Percentiles rank a stretch among this genome's conserved stretches.
Evolutionary conservation across 1,140 invertebrate species (phyloP).

Genomic region (Zaprionus davidi): DNA sequence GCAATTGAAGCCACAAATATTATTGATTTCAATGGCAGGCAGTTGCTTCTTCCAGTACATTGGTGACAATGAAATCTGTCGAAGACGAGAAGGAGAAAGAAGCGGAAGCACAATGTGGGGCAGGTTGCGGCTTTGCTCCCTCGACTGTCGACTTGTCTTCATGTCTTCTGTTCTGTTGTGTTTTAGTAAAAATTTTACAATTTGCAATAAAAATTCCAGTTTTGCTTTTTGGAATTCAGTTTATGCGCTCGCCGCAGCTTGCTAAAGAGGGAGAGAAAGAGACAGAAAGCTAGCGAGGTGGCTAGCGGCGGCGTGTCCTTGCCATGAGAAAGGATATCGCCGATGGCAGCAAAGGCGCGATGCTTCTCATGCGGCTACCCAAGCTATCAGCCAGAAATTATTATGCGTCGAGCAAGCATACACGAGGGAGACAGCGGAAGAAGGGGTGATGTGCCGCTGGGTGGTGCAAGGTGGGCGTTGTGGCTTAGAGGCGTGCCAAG

Average conservation of each 20-base stretch:
- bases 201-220: conserved; percentile 82
- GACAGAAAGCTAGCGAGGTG: not conserved
- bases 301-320: conserved; percentile 48
- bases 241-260: conserved; percentile 31
- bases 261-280: not conserved
- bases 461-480: conserved; percentile 5
- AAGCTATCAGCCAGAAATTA: conserved; percentile 74
- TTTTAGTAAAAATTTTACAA: conserved; percentile 79
- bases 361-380: conserved; percentile 38
- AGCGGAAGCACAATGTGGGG: conserved; percentile 17
- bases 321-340: conserved; percentile 54
- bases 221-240: conserved; percentile 80
- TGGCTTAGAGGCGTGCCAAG: conserved; percentile 56
- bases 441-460: not conserved
- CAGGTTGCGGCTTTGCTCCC: conserved; percentile 18
- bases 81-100: conserved; percentile 14
- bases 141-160: conserved; percentile 1
- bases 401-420: conserved; percentile 64
- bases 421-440: conserved; percentile 12
- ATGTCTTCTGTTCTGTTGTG: conserved; percentile 42
- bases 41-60: conserved; percentile 47
- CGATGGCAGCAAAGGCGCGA: conserved; percentile 6
- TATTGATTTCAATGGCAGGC: conserved; percentile 50
- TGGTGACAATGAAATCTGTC: conserved; percentile 69
- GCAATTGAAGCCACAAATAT: conserved; percentile 35